Base-by-base conservation (phyloP, 2,888 invertebrate genomes). In the Papilio elwesi region DNA sequence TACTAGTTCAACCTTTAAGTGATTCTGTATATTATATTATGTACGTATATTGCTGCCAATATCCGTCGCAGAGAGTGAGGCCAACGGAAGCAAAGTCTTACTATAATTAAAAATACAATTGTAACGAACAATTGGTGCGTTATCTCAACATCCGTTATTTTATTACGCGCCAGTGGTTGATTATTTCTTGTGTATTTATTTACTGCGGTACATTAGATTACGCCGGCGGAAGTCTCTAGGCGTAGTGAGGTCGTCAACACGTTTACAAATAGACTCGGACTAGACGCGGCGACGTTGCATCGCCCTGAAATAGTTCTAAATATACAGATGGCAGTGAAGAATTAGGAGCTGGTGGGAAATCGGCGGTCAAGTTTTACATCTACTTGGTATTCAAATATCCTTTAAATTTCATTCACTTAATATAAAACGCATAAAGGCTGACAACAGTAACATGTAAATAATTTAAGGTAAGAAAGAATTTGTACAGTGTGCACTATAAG, bases 241-340 rank as follows among this genome's bases (percentile, higher is more conserved):
- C 55, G 62, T 52, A 62, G 64, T 10, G 87, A 83, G 90, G 88
- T 90, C 90, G 88, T 82, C 89, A 89, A 85, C 89, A 87, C 85
- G 78, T 78, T 81, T 85, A 79, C 80, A 88, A 90, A 91, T 90
- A 91, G 89, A 87, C 78, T 78, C 53, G 68, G 38, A 78, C 82
- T 87, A 87, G 88, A 87, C 85, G 79, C 73, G 55, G 73, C 74
- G 75, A 74, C 76, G 80, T 77, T 81, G 80, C 78, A 75, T 77
- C 78, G 72, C 75, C 80, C 82, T 87, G 88, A 87, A 87, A 87
- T 63, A 72, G 68, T 36, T 15, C 9, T 11, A 12, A n/a, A 59
- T n/a, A 43, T 38, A 59, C 59, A 59, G 2, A 49, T 26, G 53
- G 15, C 38, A 11, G 55, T 53, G 13, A 48, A 57, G 48, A 64